Base-by-base conservation (phyloP, 2,888 invertebrate species). In the Lithodes maja region DNA sequence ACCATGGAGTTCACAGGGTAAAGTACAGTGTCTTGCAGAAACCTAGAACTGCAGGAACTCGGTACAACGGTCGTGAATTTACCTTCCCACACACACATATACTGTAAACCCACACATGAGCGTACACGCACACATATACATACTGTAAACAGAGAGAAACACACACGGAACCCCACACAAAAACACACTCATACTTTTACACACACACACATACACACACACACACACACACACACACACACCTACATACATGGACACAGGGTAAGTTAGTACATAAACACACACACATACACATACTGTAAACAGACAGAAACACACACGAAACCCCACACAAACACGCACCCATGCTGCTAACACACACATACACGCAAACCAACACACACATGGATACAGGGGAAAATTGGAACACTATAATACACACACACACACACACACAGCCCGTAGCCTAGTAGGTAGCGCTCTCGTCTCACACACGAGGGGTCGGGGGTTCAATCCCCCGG, bases 201-300 rank as follows among this genome's bases (percentile, higher is more conserved):
- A 61, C 12, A 61, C 12, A 61, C 61, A 61, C 61, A 61, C 61
- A 5, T 1, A 61, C 1, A 61, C 61, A 61, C 61, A 61, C 61
- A 61, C 61, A 61, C 61, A 61, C 61, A 61, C 61, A 61, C 61
- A 61, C 61, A 61, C 61, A 61, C 61, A 61, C 61, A 61, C 61
- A 61, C 61, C 5, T 12, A 61, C 61, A 61, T 12, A 61, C 61
- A 61, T 12, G 12, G 7, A 61, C 61, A 61, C 61, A 33, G 33
- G 33, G 33, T 33, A 33, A 33, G 33, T 33, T 33, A 33, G 33
- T 33, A 61, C 61, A 61, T 0, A 61, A 5, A 61, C 61, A 61
- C 61, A 61, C 61, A 61, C 61, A 61, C 61, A 61, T 12, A 61
- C 61, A 61, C 61, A 61, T 12, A 61, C 61, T 33, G 33, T 33